A percentile compares a stretch with the other conserved stretches of the same genome.
phyloP scores from a whole-genome alignment of 2,113 vertebrate genomes.

The Pampusana beccarii region DNA sequence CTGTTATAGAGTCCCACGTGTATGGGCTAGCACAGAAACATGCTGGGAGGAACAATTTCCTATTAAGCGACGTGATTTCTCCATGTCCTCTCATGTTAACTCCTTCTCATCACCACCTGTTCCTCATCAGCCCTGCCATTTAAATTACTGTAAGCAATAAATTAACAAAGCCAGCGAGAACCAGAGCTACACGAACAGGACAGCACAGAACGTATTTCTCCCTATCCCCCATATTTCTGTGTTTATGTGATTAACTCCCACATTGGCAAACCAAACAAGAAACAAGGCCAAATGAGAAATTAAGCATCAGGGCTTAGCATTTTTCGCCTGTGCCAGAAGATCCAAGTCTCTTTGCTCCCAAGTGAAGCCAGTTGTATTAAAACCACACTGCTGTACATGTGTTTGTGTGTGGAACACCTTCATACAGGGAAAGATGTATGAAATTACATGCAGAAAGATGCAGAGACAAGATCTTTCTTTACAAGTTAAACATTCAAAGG shows the following conservation, averaged over 20 bases:
- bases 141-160: not conserved
- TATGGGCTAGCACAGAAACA: not conserved
- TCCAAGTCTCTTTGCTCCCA: not conserved
- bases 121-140: not conserved
- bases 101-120: conserved; percentile 6
- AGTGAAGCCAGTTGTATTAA: not conserved
- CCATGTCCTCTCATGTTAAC: not conserved
- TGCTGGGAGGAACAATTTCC: not conserved
- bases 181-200: not conserved
- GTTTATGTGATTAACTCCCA: conserved; percentile 48
- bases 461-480: not conserved
- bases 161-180: not conserved
- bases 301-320: not conserved
- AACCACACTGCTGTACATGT: not conserved
- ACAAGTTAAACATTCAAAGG: not conserved
- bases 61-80: not conserved
- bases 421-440: not conserved
- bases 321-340: not conserved
- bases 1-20: not conserved
- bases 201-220: not conserved
- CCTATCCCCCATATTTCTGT: not conserved
- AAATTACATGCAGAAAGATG: not conserved
- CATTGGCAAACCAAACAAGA: conserved; percentile 31
- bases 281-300: conserved; percentile 50
- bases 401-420: not conserved